These are phyloP conservation scores for Ormyrus nitidulus DNA, from an alignment of 2,888 invertebrate genomes.

Conservation along the genomic window DNA sequence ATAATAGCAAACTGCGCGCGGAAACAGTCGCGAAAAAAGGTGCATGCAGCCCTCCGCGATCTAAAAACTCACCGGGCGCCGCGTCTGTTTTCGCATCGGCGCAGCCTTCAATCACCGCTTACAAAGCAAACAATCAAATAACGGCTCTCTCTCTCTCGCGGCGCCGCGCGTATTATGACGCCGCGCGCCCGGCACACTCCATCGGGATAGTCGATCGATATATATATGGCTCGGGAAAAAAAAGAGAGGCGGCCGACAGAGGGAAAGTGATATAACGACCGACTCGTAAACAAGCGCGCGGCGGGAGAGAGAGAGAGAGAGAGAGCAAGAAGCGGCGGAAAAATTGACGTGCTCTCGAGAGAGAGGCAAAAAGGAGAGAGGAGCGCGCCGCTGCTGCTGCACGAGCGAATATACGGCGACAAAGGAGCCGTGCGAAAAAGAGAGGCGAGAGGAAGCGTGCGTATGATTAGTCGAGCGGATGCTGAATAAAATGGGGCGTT, in stretches of 20 bases:
- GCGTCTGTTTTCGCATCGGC: slow-evolving; percentile 11
- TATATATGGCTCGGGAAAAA: background rate
- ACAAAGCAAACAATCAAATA: slow-evolving; percentile 49
- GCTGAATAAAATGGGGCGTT: no score
- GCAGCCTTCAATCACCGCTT: slow-evolving; percentile 20
- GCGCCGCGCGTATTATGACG: slow-evolving; percentile 35
- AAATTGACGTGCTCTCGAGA: background rate
- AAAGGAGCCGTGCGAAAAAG: background rate
- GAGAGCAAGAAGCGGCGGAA: background rate
- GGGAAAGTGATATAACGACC: slow-evolving; percentile 48
- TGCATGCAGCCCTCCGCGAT: background rate
- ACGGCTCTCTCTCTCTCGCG: background rate
- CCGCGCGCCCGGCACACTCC: slow-evolving; percentile 11
- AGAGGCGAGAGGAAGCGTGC: background rate
- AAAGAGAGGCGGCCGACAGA: slow-evolving; percentile 25
- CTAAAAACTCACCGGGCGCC: no score
- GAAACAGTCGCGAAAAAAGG: background rate
- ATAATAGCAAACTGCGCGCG: no score
- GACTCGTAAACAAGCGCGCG: slow-evolving; percentile 37
- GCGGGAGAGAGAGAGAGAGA: slow-evolving; percentile 1
- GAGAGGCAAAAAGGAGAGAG: background rate
- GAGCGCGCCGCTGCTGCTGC: background rate
- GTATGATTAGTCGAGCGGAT: background rate
- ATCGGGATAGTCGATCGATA: background rate
- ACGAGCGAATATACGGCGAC: background rate